Percentiles rank a stretch among this genome's conserved stretches.
Conservation (phyloP, 2,888 invertebrate genomes). For the Apoda limacodes region DNA sequence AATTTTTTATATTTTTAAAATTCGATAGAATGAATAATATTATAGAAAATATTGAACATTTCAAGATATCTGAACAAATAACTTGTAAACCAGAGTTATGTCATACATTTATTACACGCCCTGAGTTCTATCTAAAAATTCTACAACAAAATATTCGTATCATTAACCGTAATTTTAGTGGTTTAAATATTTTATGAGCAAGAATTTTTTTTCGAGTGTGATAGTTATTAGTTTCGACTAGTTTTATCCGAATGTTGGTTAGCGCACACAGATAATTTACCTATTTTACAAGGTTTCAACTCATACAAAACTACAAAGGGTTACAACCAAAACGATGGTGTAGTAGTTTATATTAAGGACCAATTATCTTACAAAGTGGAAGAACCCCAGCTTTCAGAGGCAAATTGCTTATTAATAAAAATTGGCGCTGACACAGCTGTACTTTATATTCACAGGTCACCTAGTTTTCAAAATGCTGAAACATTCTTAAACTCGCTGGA, state of each 20-base stretch:
- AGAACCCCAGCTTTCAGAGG: constrained; percentile 5
- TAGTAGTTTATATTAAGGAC: constrained; percentile 4
- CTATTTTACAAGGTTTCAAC: constrained; percentile 1
- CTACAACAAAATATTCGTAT: constrained; percentile 8
- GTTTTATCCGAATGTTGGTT: constrained; percentile 5
- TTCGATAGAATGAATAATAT: too few species aligned
- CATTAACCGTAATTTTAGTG: constrained; percentile 4
- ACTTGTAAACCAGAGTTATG: constrained; percentile 1
- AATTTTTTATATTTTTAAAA: too few species aligned
- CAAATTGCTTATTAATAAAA: constrained; percentile 8
- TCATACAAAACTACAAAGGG: background rate
- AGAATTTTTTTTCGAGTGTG: constrained; percentile 1
- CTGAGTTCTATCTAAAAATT: constrained; percentile 1
- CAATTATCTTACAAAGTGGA: constrained; percentile 2
- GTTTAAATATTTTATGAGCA: background rate
- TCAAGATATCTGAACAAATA: background rate
- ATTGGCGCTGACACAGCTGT: constrained; percentile 3
- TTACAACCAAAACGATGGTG: constrained; percentile 7
- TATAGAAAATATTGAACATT: background rate
- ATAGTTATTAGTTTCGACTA: too few species aligned
- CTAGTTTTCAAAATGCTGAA: background rate
- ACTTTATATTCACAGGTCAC: constrained; percentile 5
- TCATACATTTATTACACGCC: background rate
- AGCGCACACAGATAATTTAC: constrained; percentile 1
- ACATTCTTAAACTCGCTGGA: constrained; percentile 4